These are phyloP conservation scores for Syngnathus rostellatus DNA, from an alignment of 2,797 vertebrate species.

Conservation along the genomic window DNA sequence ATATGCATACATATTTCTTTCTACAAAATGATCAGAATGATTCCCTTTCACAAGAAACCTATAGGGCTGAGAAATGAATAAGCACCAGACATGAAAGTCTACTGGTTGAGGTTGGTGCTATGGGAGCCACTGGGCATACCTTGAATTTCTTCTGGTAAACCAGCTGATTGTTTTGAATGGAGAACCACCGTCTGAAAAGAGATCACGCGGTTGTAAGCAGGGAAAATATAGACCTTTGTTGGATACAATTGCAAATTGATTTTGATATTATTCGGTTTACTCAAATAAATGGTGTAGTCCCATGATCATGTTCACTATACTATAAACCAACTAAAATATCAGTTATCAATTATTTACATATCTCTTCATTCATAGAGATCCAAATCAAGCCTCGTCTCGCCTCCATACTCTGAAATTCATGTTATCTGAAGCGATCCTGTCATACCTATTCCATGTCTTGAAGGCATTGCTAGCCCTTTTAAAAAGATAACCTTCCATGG, in stretches of 20 bases:
- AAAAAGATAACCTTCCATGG: slow-evolving; percentile 97
- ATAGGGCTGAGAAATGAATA: slow-evolving; percentile 15
- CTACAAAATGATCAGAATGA: background rate
- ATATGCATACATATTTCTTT: too few relatives aligned
- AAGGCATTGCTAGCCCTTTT: slow-evolving; percentile 98
- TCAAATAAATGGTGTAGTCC: background rate
- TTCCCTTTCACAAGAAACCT: background rate
- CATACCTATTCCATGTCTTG: slow-evolving; percentile 98
- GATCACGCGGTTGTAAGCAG: background rate
- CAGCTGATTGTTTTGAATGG: slow-evolving; percentile 98
- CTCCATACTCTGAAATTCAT: background rate
- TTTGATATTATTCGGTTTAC: background rate
- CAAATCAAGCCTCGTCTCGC: background rate
- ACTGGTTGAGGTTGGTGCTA: slow-evolving; percentile 23
- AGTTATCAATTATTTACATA: too few relatives aligned
- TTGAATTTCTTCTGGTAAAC: slow-evolving; percentile 99
- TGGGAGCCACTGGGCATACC: slow-evolving; percentile 69
- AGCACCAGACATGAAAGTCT: slow-evolving; percentile 40
- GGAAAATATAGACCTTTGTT: background rate
- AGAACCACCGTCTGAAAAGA: slow-evolving; percentile 92
- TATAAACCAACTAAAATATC: too few relatives aligned
- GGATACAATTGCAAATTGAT: background rate
- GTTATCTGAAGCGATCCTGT: background rate
- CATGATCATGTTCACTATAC: background rate
- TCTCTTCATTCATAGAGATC: too few relatives aligned